phyloP scores from a whole-genome alignment of 2,113 vertebrate species.

The Eclectus roratus region DNA sequence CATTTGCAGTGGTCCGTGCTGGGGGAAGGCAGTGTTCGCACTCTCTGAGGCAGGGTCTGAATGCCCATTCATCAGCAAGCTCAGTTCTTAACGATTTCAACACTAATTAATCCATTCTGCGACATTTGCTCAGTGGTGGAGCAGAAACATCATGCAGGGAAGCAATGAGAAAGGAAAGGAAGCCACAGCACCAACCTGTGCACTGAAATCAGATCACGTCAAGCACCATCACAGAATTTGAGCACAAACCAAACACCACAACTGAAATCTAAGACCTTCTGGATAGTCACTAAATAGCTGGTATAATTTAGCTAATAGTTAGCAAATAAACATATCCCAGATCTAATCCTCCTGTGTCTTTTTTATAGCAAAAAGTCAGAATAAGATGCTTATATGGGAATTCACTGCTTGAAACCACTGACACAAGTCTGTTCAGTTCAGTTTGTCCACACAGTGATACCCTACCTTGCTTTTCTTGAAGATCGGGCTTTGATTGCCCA shows the following conservation, averaged over 20 bases:
- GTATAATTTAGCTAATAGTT: not conserved
- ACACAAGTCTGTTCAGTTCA: not conserved
- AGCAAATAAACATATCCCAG: not conserved
- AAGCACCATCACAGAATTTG: not conserved
- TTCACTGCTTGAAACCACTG: not conserved
- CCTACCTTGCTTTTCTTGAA: not conserved
- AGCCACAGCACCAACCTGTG: rapidly evolving
- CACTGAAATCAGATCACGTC: not conserved
- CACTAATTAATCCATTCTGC: conserved; percentile 17
- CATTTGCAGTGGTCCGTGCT: not conserved
- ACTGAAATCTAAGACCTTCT: not conserved
- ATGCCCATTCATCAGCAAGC: not conserved
- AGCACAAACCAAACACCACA: not conserved
- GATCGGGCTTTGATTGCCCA: not conserved
- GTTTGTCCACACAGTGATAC: not conserved
- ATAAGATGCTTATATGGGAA: not conserved
- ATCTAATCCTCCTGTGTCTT: not conserved
- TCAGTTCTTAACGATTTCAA: not conserved
- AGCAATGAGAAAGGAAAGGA: not conserved
- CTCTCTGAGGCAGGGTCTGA: not conserved
- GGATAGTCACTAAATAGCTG: too few species aligned
- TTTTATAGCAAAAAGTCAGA: not conserved
- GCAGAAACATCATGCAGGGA: not conserved
- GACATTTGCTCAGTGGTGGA: rapidly evolving
- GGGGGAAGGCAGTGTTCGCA: rapidly evolving